Evolutionary conservation across 1,140 invertebrate genomes (phyloP), one percentile per base, ranked within the genome.

Genomic region (Vanessa tameamea): DNA sequence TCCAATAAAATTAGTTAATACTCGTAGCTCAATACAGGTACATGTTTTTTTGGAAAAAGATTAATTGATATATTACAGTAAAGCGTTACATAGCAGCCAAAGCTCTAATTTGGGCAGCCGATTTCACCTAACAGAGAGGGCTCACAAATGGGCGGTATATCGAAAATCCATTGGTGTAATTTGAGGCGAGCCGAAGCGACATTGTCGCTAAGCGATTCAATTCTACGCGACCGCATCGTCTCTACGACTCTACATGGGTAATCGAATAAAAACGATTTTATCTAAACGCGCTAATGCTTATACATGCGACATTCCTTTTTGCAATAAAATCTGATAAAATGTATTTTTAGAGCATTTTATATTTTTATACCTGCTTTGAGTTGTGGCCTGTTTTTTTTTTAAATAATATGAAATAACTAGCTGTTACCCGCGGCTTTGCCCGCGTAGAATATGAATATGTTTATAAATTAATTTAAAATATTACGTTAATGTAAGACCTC

Each of bases 151-250:
- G 77, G 78, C 78, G 81, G 82, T 91, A 82, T 87, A 88, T 91
- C 83, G 87, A 86, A 85, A 89, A 88, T 80, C 83, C 82, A 88
- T 89, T 87, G 75, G 67, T 74, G 87, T 89, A 86, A 89, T 87
- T 89, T 90, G 85, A 81, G 87, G 86, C 78, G 77, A 81, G 78
- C 82, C 80, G 78, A 79, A 84, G 78, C 82, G 82, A 87, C 83
- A 85, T 87, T 83, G 85, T 82, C 87, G 82, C 83, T 83, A 84
- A 86, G 82, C 82, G 83, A 84, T 87, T 88, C 86, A 87, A 86
- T 89, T 86, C 77, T 80, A 85, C 72, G 31, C 63, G 50, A 64
- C 53, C 53, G 51, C 51, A 65, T 69, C 47, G 59, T 8, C 26
- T 47, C 47, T 68, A 73, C 71, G 64, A 68, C 16, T 55, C 37